phyloP scores from a whole-genome alignment of 2,113 vertebrate species.

The Fulmarus glacialis region DNA sequence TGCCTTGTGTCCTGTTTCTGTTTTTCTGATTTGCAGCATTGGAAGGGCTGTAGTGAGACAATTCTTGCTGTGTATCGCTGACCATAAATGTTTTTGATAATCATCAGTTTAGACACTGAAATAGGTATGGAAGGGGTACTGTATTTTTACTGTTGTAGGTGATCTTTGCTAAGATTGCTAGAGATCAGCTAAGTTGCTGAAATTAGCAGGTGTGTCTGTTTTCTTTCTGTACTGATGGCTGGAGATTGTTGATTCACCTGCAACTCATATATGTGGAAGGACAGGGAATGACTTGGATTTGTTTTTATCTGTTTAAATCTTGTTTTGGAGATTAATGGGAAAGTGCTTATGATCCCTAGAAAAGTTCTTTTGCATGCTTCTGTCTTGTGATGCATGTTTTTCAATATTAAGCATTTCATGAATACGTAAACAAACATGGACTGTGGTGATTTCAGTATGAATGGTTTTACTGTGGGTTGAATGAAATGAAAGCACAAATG shows the following conservation, averaged over 20 bases:
- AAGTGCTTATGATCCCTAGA: background rate
- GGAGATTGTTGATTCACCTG: background rate
- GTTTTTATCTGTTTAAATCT: background rate
- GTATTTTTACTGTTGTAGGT: background rate
- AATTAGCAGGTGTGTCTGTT: background rate
- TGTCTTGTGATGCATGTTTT: background rate
- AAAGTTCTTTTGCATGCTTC: background rate
- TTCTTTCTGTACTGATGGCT: background rate
- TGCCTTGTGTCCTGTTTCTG: background rate
- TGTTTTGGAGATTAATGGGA: background rate
- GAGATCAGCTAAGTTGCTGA: background rate
- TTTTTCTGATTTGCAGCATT: background rate
- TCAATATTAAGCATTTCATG: background rate
- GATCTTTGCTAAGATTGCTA: background rate
- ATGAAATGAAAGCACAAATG: background rate
- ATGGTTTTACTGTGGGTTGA: background rate
- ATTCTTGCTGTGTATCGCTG: background rate
- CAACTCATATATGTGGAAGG: background rate
- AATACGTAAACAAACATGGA: background rate
- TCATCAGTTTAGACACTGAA: background rate
- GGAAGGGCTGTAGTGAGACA: background rate
- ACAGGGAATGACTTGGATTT: background rate
- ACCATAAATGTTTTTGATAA: background rate
- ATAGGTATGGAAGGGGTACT: background rate
- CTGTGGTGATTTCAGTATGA: background rate